Base-by-base conservation (phyloP, 2,113 vertebrate species). In the Dermatemys mawii region DNA sequence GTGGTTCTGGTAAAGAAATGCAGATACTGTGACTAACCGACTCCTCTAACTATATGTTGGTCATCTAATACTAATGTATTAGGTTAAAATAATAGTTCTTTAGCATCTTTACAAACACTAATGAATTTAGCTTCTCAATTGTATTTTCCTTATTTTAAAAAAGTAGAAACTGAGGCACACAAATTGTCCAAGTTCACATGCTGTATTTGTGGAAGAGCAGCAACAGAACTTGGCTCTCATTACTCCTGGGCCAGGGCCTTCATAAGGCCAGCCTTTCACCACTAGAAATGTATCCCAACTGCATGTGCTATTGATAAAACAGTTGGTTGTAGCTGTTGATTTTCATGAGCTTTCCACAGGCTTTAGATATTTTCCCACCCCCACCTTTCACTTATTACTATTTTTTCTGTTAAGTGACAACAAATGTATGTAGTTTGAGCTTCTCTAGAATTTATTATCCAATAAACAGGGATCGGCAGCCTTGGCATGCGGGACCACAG, bases 181-280 rank as follows among this genome's bases (percentile, higher is more conserved):
- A 44, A 26, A 44, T 46, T 76, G 88, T 63, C 70, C 54, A 46
- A 84, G 81, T 90, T 91, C 35, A 50, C 90, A 55, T 93, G 35
- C 63, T 38, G n/a, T 93, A 48, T 54, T 84, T 94, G 83, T 93
- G 78, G 48, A 78, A 84, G 38, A 95, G 87, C 84, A 94, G 90
- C 84, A 96, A 94, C 89, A 96, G 83, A 78, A 96, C 91, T 90
- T 93, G 13, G 88, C 91, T 95, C 84, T 94, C 95, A 44, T 95
- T 91, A 87, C 86, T 96, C 79, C n/a, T 2, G 78, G 85, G 78
- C 83, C 84, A 87, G 83, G 90, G 78, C 90, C 78, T 95, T 93
- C 89, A 96, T 73, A 91, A 87, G 70, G 55, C 84, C 95, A 93
- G 90, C 92, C 82, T 92, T 91, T 84, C 48, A 87, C 51, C 83